Evolutionary conservation across 1,140 invertebrate species (phyloP).

Genomic region (Pentalonia nigronervosa): DNA sequence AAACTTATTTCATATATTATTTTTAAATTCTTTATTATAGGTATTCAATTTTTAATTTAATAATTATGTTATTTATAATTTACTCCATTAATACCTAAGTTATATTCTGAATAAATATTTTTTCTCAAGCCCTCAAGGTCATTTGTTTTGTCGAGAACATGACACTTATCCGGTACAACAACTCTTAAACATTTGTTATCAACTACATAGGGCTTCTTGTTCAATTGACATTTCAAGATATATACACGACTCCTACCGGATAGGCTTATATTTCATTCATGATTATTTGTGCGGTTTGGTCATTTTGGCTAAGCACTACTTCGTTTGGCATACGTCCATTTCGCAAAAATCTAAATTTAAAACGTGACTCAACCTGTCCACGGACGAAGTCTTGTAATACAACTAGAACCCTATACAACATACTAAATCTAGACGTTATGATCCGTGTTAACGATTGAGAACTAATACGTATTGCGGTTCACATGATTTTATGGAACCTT

Average conservation of each 20-base stretch:
- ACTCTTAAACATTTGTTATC: constrained; percentile 38
- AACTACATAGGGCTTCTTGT: constrained; percentile 31
- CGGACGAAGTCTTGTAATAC: not conserved
- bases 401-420: not conserved
- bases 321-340: constrained; percentile 47
- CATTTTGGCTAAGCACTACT: constrained; percentile 31
- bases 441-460: not conserved
- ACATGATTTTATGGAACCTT: not conserved
- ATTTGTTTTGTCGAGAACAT: constrained; percentile 11
- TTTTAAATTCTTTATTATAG: not conserved
- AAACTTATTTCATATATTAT: not conserved
- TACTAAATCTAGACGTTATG: not conserved
- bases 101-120: not conserved
- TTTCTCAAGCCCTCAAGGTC: not conserved
- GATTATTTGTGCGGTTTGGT: constrained; percentile 31
- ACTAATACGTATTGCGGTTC: not conserved
- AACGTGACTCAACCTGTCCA: constrained; percentile 33
- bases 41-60: not conserved
- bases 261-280: constrained; percentile 56
- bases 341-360: constrained; percentile 50
- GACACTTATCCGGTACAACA: not conserved
- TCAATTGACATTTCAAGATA: not conserved
- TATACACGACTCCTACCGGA: not conserved
- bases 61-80: not conserved
- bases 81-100: not conserved